These are phyloP conservation scores for Micromys minutus DNA, from an alignment of 2,113 vertebrate genomes.

Conservation along the genomic window DNA sequence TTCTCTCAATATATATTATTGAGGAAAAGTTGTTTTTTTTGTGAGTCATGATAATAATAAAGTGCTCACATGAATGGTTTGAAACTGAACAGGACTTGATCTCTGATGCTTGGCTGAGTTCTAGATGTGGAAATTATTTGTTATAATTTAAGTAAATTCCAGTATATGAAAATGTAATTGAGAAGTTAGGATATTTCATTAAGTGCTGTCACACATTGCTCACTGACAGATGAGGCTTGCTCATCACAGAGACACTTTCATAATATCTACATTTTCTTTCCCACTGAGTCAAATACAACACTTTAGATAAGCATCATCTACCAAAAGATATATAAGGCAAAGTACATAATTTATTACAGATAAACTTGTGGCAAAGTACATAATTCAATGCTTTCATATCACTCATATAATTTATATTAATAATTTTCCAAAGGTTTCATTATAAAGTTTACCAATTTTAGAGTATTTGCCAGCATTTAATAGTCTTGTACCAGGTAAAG, in stretches of 20 bases:
- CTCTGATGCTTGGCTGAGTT: slow-evolving; percentile 55
- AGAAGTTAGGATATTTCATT: slow-evolving; percentile 75
- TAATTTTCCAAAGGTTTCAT: slow-evolving; percentile 41
- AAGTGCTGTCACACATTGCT: slow-evolving; percentile 42
- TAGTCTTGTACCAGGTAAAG: not conserved
- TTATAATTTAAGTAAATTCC: slow-evolving; percentile 71
- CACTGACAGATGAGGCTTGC: slow-evolving; percentile 64
- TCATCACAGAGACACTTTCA: not conserved
- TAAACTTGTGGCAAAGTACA: not conserved
- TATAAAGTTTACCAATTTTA: not conserved
- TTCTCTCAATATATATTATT: slow-evolving; percentile 81
- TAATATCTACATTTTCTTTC: slow-evolving; percentile 45
- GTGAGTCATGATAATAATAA: slow-evolving; percentile 77
- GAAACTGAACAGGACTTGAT: slow-evolving; percentile 43
- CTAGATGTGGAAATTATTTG: slow-evolving; percentile 72
- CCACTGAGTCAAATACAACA: not conserved
- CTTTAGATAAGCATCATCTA: not conserved
- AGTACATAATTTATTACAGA: too few relatives aligned
- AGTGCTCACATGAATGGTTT: slow-evolving; percentile 56
- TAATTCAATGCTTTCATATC: not conserved
- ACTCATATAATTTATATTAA: slow-evolving; percentile 18
- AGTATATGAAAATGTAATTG: slow-evolving; percentile 80
- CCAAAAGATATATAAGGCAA: not conserved
- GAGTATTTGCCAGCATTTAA: not conserved
- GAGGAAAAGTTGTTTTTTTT: slow-evolving; percentile 56